phyloP scores from a whole-genome alignment of 2,888 invertebrate species.

The Cremastinae sp. region DNA sequence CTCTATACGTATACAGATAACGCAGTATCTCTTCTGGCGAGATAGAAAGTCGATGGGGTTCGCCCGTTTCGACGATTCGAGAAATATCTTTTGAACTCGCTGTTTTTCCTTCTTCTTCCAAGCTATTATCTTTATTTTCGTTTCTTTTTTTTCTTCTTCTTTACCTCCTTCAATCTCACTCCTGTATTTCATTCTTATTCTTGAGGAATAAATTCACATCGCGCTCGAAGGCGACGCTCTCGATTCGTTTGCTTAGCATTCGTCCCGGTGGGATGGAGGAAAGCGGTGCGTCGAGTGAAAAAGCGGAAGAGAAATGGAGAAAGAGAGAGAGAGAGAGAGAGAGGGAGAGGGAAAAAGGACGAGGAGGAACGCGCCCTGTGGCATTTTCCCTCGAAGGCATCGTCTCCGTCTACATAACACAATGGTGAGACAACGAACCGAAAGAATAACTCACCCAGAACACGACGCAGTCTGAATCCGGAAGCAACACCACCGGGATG shows the following conservation, averaged over 20 bases:
- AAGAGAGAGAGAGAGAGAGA: constrained; percentile 42
- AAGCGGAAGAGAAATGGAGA: constrained; percentile 30
- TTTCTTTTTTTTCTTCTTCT: constrained; percentile 1
- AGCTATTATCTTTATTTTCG: constrained; percentile 3
- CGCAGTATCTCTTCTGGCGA: neutral
- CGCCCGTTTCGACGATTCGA: no score
- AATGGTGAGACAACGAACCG: constrained; percentile 78
- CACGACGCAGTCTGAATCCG: constrained; percentile 72
- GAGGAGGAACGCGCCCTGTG: constrained; percentile 53
- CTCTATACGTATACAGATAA: no score
- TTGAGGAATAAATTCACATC: constrained; percentile 68
- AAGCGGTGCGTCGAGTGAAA: constrained; percentile 56
- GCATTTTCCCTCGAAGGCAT: constrained; percentile 64
- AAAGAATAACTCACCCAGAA: constrained; percentile 77
- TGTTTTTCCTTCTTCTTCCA: constrained; percentile 15
- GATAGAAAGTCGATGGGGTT: neutral
- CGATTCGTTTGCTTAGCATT: constrained; percentile 72
- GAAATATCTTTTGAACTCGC: neutral
- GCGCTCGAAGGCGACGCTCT: constrained; percentile 66
- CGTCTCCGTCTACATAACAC: constrained; percentile 73
- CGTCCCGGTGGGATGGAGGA: constrained; percentile 62
- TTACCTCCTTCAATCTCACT: constrained; percentile 23
- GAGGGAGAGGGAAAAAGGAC: constrained; percentile 33
- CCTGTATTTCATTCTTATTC: constrained; percentile 66
- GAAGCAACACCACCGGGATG: constrained; percentile 63